phyloP scores from a whole-genome alignment of 2,113 vertebrate species.

The Chaetodon trifascialis region DNA sequence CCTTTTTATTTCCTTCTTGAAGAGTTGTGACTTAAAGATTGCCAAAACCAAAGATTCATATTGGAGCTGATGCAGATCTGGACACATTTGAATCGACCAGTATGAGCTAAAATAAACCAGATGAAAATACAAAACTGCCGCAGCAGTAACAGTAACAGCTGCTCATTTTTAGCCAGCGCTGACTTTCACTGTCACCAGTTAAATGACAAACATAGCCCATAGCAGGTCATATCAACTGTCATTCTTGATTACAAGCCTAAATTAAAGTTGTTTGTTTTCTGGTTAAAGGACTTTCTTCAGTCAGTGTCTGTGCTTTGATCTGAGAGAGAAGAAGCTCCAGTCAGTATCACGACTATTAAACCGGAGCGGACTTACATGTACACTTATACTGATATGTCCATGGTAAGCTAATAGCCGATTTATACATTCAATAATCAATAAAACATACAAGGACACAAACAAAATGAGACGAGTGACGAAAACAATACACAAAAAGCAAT shows the following conservation, averaged over 20 bases:
- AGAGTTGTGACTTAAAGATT: not conserved
- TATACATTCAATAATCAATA: not conserved
- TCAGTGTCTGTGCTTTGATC: not conserved
- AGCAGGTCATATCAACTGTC: too few relatives aligned
- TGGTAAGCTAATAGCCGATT: too few relatives aligned
- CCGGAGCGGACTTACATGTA: too few relatives aligned
- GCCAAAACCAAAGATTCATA: not conserved
- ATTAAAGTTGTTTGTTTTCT: too few relatives aligned
- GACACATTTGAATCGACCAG: not conserved
- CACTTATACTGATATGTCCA: not conserved
- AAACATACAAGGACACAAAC: not conserved
- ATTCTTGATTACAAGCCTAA: too few relatives aligned
- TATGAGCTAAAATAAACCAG: not conserved
- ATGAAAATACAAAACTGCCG: not conserved
- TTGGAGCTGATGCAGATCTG: not conserved
- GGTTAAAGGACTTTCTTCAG: not conserved
- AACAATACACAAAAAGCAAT: too few relatives aligned
- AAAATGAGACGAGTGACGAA: too few relatives aligned
- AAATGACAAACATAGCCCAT: not conserved
- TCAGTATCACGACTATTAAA: not conserved
- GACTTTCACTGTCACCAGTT: not conserved
- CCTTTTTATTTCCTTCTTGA: not conserved
- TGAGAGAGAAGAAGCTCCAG: not conserved
- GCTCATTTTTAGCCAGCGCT: not conserved
- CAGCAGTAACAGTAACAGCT: too few relatives aligned